Conservation (phyloP, 2,888 invertebrate species). For the Eupithecia subfuscata region DNA sequence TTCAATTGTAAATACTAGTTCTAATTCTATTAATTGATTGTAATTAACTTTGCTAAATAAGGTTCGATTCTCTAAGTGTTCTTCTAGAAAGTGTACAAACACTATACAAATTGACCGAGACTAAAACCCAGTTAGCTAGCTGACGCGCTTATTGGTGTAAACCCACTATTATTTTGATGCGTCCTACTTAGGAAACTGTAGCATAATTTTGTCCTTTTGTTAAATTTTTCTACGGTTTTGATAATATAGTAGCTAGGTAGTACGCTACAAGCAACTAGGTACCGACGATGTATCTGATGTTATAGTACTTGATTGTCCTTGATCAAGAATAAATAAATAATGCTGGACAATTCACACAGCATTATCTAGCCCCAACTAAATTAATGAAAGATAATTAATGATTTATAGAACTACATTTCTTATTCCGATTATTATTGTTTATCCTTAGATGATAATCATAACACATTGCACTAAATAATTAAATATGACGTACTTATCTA, state of each 20-base stretch:
- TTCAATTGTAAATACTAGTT: too few relatives aligned
- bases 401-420: background rate
- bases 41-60: too few relatives aligned
- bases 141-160: background rate
- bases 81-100: too few relatives aligned
- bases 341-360: too few relatives aligned
- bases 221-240: background rate
- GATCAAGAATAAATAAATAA: too few relatives aligned
- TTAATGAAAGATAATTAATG: background rate
- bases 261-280: background rate
- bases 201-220: constrained; percentile 8
- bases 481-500: background rate
- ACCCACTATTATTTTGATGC: constrained; percentile 2
- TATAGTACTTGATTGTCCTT: too few relatives aligned
- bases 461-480: background rate
- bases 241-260: background rate
- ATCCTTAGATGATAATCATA: background rate
- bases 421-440: background rate
- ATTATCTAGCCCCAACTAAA: too few relatives aligned
- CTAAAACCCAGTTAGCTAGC: background rate
- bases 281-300: background rate
- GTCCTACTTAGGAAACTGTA: constrained; percentile 21
- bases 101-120: background rate
- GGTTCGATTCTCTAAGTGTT: too few relatives aligned
- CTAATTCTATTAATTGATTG: too few relatives aligned